Conservation (phyloP, 2,888 invertebrate genomes). For the Cerastis leucographa region DNA sequence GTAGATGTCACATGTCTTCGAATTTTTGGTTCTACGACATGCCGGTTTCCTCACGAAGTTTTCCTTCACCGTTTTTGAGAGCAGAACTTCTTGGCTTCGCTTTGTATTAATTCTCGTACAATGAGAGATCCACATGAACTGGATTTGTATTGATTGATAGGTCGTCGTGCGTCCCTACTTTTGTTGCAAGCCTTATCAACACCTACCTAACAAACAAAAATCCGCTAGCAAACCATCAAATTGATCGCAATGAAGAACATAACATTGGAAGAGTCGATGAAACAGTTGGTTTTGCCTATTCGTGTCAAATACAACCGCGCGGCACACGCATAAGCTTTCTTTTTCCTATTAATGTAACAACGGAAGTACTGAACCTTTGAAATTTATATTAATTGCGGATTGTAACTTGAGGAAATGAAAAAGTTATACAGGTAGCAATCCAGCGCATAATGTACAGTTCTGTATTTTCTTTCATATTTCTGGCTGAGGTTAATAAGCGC, state of each 20-base stretch:
- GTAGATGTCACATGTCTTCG: no score
- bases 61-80: no score
- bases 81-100: no score
- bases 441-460: not conserved
- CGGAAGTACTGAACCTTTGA: conserved; percentile 52
- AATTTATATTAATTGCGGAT: conserved; percentile 35
- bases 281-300: conserved; percentile 44
- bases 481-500: not conserved
- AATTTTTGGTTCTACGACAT: no score
- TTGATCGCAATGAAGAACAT: conserved; percentile 20
- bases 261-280: conserved; percentile 14
- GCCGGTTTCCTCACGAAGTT: no score
- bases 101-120: no score
- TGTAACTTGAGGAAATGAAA: conserved; percentile 37
- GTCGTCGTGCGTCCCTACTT: no score
- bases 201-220: not conserved
- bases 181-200: not conserved
- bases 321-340: conserved; percentile 62
- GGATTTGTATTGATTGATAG: no score
- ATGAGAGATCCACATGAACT: no score
- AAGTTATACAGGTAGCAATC: not conserved
- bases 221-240: not conserved
- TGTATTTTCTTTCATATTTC: conserved; percentile 7
- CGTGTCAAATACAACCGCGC: conserved; percentile 60
- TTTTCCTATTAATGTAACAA: conserved; percentile 57